phyloP scores from a whole-genome alignment of 92 coral and sea anemone species.

The Epizoanthus fatuus region DNA sequence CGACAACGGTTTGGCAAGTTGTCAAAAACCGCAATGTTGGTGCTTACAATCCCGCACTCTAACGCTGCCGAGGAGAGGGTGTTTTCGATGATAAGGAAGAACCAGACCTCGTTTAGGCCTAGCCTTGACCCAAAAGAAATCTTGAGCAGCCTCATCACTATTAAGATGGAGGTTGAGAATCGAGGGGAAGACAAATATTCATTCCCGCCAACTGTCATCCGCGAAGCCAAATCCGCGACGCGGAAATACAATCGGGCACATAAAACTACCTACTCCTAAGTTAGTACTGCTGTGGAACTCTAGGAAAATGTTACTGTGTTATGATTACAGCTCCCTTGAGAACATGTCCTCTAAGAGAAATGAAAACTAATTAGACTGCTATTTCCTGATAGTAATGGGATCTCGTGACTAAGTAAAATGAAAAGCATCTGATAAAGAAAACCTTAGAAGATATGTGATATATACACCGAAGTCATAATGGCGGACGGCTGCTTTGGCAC shows the following conservation, averaged over 20 bases:
- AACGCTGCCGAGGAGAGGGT: slow-evolving; percentile 75
- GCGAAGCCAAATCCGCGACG: slow-evolving; percentile 34
- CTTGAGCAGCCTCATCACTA: slow-evolving; percentile 62
- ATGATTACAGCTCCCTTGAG: too few species aligned
- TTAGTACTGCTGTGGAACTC: too few species aligned
- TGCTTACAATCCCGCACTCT: slow-evolving; percentile 79
- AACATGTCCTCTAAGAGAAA: too few species aligned
- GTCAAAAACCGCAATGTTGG: slow-evolving; percentile 45
- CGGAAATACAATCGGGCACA: slow-evolving; percentile 38
- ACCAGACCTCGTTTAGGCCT: slow-evolving; percentile 72
- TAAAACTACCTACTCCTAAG: not conserved
- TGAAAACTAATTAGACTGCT: too few species aligned
- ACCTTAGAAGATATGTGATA: too few species aligned
- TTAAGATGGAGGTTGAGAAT: slow-evolving; percentile 66
- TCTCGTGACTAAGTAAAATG: too few species aligned
- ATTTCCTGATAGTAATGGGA: too few species aligned
- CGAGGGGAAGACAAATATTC: slow-evolving; percentile 19
- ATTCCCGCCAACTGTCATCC: slow-evolving; percentile 22
- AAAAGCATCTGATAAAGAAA: too few species aligned
- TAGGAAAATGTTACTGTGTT: too few species aligned
- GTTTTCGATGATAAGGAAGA: slow-evolving; percentile 64
- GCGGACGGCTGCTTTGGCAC: slow-evolving; percentile 6
- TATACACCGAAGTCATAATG: slow-evolving; percentile 4
- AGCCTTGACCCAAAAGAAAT: slow-evolving; percentile 60
- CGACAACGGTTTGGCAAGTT: slow-evolving; percentile 55